Evolutionary conservation across 2,797 vertebrate species (phyloP), one percentile per base, ranked within the genome.

Genomic region (Allobates femoralis): DNA sequence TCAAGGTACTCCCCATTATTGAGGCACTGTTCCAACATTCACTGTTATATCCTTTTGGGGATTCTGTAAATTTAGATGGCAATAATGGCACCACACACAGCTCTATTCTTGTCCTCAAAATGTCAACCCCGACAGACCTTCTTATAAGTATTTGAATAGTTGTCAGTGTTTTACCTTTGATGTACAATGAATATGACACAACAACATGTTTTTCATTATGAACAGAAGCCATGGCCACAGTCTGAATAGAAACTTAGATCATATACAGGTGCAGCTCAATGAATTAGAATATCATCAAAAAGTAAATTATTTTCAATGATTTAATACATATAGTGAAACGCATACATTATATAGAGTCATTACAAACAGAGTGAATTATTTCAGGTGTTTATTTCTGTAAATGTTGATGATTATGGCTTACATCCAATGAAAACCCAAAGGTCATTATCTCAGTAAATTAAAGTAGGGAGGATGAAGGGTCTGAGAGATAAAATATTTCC

Each of bases 1-100:
- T 90, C 6, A 91, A 89, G 90, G 92, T 93, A 91, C 21, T 10
- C 6, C 37, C 66, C 15, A 62, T 30, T 18, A 21, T 37, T 85
- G 5, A 50, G 41, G 21, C 37, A 5, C 69, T 73, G 21, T 41
- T 69, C 67, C 37, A 18, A 69, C 19, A 37, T 37, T 10, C 19
- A 0, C 28, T 64, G 30, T 64, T 3, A 62, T 2, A 30, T 5
- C 5, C 15, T 67, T 14, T 32, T 28, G 4, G n/a, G 58, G n/a
- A 62, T 67, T 30, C 12, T 64, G 28, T 15, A 14, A 64, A 6
- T 64, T n/a, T 64, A 30, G 19, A 30, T 66, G 26, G 5, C 64
- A 32, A 2, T 14, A 34, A 34, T 0, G 32, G 15, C 11, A 0
- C 64, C 5, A 58, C 8, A 21, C 0, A 62, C 2, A 28, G 60